phyloP scores from a whole-genome alignment of 2,888 invertebrate species.

The Melinaea menophilus region DNA sequence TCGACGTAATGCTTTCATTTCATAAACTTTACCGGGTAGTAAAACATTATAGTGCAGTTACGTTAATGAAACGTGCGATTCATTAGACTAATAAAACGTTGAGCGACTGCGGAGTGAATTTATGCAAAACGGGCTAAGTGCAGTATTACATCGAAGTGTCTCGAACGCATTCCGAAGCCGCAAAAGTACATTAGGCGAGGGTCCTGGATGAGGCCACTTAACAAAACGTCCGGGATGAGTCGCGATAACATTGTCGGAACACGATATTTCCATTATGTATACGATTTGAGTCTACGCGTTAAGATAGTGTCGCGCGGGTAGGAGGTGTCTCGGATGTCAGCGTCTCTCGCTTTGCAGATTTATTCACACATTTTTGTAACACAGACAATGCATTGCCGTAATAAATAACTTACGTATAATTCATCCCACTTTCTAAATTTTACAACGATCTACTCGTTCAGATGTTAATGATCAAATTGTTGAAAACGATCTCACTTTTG shows the following conservation, averaged over 20 bases:
- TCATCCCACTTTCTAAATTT: conserved; percentile 29
- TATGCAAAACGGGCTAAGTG: conserved; percentile 55
- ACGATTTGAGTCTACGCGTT: conserved; percentile 77
- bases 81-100: conserved; percentile 25
- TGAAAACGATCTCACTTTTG: conserved; percentile 77
- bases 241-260: conserved; percentile 77
- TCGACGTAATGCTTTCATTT: conserved; percentile 13
- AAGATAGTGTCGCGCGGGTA: conserved; percentile 70
- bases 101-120: conserved; percentile 24
- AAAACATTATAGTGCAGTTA: conserved; percentile 14
- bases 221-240: conserved; percentile 76
- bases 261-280: conserved; percentile 79
- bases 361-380: conserved; percentile 33
- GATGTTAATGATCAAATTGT: conserved; percentile 47
- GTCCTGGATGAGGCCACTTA: conserved; percentile 68
- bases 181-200: conserved; percentile 47
- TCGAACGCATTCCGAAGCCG: conserved; percentile 53
- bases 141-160: conserved; percentile 53
- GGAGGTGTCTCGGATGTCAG: conserved; percentile 44
- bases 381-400: too few relatives aligned
- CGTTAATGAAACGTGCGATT: conserved; percentile 3
- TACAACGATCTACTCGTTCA: conserved; percentile 63
- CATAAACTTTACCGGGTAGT: conserved; percentile 11
- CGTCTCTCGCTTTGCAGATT: conserved; percentile 53
- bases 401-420: conserved; percentile 29